phyloP scores from a whole-genome alignment of 2,888 invertebrate genomes.

The Phaonia tiefii region DNA sequence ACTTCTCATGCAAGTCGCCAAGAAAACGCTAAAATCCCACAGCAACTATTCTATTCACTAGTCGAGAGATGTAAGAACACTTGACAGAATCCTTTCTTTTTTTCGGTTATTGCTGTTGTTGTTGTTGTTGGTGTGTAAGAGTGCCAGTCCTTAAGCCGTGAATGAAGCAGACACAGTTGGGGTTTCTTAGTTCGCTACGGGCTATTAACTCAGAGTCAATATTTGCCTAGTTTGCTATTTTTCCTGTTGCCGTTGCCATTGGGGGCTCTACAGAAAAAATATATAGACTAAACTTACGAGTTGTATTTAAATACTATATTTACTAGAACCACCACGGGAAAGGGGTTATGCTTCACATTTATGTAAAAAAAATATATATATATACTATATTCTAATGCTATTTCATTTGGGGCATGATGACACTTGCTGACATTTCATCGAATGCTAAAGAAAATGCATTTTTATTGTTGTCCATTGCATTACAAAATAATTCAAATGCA shows the following conservation, averaged over 20 bases:
- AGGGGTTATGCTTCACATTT: neutral
- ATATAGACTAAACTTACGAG: no score
- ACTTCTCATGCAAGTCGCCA: slow-evolving; percentile 5
- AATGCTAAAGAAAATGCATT: slow-evolving; percentile 15
- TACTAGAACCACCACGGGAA: neutral
- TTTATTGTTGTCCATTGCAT: slow-evolving; percentile 2
- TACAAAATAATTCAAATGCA: slow-evolving; percentile 41
- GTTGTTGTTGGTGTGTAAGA: neutral
- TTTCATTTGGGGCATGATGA: slow-evolving; percentile 18
- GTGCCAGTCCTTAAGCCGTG: slow-evolving; percentile 50
- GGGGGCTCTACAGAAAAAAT: slow-evolving; percentile 22
- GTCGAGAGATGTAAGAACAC: slow-evolving; percentile 46
- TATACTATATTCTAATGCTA: neutral
- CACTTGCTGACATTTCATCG: slow-evolving; percentile 38
- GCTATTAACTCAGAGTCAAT: slow-evolving; percentile 62
- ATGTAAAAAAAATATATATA: slow-evolving; percentile 7
- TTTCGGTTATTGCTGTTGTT: no score
- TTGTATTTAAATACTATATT: slow-evolving; percentile 28
- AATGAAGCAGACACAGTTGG: slow-evolving; percentile 62
- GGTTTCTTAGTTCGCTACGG: slow-evolving; percentile 60
- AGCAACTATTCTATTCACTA: slow-evolving; percentile 51
- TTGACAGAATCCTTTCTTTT: slow-evolving; percentile 51
- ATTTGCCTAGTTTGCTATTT: slow-evolving; percentile 55
- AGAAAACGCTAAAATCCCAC: neutral
- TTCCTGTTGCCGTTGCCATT: neutral